A percentile compares a stretch with the other conserved stretches of the same genome.
Conservation (phyloP, 2,797 vertebrate genomes). For the Chaetophractus vellerosus region DNA sequence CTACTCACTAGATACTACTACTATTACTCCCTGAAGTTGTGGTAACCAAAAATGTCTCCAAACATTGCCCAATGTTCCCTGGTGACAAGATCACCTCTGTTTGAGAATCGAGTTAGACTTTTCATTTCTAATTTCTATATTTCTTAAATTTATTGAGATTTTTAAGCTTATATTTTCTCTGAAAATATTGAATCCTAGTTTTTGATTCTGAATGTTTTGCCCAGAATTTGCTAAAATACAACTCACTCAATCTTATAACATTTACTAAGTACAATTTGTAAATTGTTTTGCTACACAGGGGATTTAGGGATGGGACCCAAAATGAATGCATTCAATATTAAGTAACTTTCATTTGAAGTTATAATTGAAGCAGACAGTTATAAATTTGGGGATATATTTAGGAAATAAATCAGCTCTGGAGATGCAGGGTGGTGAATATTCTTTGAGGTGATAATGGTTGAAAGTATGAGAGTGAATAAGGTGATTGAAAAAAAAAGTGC, state of each 20-base stretch:
- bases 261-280: not conserved
- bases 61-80: not conserved
- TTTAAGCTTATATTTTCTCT: not conserved
- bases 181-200: not conserved
- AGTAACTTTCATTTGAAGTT: not conserved
- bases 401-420: not conserved
- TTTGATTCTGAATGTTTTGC: not conserved
- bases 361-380: not conserved
- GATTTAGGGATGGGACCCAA: not conserved
- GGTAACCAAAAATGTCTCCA: not conserved
- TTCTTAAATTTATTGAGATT: not conserved
- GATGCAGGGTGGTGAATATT: not conserved
- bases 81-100: not conserved
- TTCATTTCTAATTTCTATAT: slow-evolving; percentile 10
- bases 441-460: not conserved
- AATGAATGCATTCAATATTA: not conserved
- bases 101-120: not conserved
- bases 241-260: not conserved
- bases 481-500: not conserved
- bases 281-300: not conserved
- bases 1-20: not conserved
- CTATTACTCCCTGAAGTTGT: not conserved
- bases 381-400: not conserved
- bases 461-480: not conserved
- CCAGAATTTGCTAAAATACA: not conserved